Base-by-base conservation (phyloP, 1,140 invertebrate species). In the Drosophila lini region DNA sequence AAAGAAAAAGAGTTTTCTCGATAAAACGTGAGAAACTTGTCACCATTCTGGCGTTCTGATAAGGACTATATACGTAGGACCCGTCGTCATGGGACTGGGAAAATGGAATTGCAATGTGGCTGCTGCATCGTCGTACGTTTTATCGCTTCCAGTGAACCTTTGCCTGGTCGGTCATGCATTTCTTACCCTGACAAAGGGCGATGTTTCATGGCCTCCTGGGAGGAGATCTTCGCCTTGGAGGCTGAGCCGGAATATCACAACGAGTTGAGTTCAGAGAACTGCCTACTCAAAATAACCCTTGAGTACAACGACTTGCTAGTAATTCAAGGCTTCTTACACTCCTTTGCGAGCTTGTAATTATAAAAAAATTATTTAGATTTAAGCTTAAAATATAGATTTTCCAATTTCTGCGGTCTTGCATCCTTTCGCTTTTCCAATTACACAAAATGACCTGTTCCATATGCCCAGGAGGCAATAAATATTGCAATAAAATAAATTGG, bases 131-230 rank as follows among this genome's bases (percentile, higher is more conserved):
- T 22, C 22, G 16, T 36, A 71, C 71, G 57, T 73, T 71, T 88
- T 88, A 88, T 88, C 83, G 83, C 80, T 74, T 67, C 55, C 64
- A 89, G 52, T 89, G 83, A 88, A 88, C 83, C 84, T 60, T 83
- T 50, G 48, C 70, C 44, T 68, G 56, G 53, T 69, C 71, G 67
- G 67, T 71, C 69, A 31, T 42, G 67, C 44, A 47, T 74, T 74
- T 80, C 7, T 69, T 55, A 42, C 63, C 75, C 57, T 59, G 68
- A 69, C 48, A 69, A 60, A 47, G 48, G 68, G 67, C 67, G 47
- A 79, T 48, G 85, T 62, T 68, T 82, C 69, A 76, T 71, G 59
- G 62, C 62, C 62, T 65, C 62, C 62, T 47, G 45, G 80, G 48
- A 60, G 61, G 64, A 47, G 63, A 56, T 45, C 38, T 53, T 16